These are phyloP conservation scores for Lissocephala sabroskyi DNA, from an alignment of 2,888 invertebrate species.

Conservation along the genomic window DNA sequence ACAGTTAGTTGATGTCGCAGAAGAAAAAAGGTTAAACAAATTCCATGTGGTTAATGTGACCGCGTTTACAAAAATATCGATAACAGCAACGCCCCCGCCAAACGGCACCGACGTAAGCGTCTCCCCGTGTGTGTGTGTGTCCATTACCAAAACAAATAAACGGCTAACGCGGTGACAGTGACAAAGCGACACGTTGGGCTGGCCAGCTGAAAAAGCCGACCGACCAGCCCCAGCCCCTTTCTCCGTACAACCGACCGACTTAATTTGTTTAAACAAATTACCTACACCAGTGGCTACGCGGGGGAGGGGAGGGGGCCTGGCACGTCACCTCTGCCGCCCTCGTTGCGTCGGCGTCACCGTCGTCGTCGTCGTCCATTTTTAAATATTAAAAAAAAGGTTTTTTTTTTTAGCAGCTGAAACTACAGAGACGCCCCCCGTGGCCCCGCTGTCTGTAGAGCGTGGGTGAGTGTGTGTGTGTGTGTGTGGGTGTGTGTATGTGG, in stretches of 20 bases:
- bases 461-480: conserved; percentile 21
- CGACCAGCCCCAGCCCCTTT: neutral
- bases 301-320: too few species aligned
- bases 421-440: conserved; percentile 27
- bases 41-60: conserved; percentile 18
- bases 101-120: neutral
- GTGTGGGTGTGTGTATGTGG: conserved; percentile 1
- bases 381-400: conserved; percentile 20
- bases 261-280: conserved; percentile 65
- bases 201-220: conserved; percentile 11
- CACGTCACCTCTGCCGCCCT: too few species aligned
- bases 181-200: conserved; percentile 54
- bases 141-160: conserved; percentile 25
- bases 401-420: conserved; percentile 38
- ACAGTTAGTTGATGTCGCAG: conserved; percentile 10
- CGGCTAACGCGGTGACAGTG: conserved; percentile 35
- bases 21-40: conserved; percentile 59
- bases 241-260: conserved; percentile 29
- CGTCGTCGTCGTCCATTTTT: neutral
- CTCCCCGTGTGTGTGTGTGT: conserved; percentile 24
- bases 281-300: too few species aligned
- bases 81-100: conserved; percentile 22
- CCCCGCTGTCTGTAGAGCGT: too few species aligned
- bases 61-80: conserved; percentile 29
- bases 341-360: too few species aligned